Evolutionary conservation across 2,888 invertebrate genomes (phyloP).

Genomic region (Cecidostiba fungosa): DNA sequence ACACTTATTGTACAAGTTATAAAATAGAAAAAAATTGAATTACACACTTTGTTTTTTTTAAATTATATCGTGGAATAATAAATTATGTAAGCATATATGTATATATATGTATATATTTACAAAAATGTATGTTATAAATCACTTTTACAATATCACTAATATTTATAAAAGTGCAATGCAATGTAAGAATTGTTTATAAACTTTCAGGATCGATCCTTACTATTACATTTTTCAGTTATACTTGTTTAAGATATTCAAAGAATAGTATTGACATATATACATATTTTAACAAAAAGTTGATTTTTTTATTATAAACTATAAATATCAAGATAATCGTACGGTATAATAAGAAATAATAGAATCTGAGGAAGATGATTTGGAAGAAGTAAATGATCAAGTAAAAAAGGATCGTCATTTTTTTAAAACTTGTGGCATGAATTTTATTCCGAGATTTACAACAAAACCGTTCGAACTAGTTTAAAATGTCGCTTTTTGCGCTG

Average conservation of each 20-base stretch:
- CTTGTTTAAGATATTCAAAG: conserved; percentile 50
- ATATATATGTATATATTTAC: conserved; percentile 56
- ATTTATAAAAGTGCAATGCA: conserved; percentile 63
- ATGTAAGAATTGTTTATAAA: conserved; percentile 61
- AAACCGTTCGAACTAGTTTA: conserved; percentile 77
- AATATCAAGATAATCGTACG: conserved; percentile 53
- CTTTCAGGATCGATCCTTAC: conserved; percentile 47
- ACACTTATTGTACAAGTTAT: conserved; percentile 22
- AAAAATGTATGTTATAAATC: conserved; percentile 64
- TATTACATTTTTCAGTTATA: conserved; percentile 41
- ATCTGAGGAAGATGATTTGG: conserved; percentile 55
- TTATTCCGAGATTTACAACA: conserved; percentile 80
- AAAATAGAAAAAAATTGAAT: conserved; percentile 42
- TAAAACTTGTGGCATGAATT: conserved; percentile 78
- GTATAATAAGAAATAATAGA: conserved; percentile 52
- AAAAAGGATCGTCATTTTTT: conserved; percentile 63
- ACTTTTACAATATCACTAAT: conserved; percentile 64
- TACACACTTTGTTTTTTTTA: conserved; percentile 45
- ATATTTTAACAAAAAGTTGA: conserved; percentile 54
- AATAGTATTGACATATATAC: conserved; percentile 48
- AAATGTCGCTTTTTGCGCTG: conserved; percentile 78
- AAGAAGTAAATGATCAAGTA: conserved; percentile 58
- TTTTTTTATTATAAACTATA: conserved; percentile 45
- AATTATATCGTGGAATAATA: conserved; percentile 57
- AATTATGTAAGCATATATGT: conserved; percentile 55